Conservation (phyloP, 2,797 vertebrate genomes). For the Pteropus rufus region DNA sequence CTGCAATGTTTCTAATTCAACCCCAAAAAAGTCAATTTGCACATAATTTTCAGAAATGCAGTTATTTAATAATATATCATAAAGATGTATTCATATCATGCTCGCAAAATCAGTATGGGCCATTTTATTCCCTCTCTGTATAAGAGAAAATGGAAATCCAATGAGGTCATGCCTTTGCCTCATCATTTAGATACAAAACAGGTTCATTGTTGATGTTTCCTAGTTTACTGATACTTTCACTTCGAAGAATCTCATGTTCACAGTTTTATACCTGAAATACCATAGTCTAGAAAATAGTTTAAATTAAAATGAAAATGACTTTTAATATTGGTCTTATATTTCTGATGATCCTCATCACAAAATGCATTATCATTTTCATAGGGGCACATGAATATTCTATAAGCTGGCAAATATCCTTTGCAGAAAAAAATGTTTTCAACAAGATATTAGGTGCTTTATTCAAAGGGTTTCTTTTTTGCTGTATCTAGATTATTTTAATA, state of each 20-base stretch:
- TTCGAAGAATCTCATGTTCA: conserved; percentile 42
- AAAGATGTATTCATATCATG: not conserved
- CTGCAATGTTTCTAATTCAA: conserved; percentile 41
- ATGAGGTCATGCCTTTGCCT: conserved; percentile 40
- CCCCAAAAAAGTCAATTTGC: not conserved
- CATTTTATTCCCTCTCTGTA: conserved; percentile 16
- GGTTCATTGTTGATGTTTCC: not conserved
- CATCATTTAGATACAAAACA: conserved; percentile 45
- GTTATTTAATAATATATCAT: conserved; percentile 20
- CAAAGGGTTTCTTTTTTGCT: not conserved
- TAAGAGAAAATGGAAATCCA: conserved; percentile 62
- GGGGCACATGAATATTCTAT: not conserved
- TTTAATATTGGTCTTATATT: conserved; percentile 20
- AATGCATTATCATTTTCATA: not conserved
- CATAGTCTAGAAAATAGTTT: not conserved
- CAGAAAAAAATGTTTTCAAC: conserved; percentile 30
- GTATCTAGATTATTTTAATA: conserved; percentile 25
- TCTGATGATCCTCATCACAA: not conserved
- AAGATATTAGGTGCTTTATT: not conserved
- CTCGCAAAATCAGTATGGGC: conserved; percentile 22
- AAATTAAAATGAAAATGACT: conserved; percentile 58
- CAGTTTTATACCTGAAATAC: conserved; percentile 17
- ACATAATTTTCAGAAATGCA: conserved; percentile 49
- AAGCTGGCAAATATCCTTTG: conserved; percentile 19
- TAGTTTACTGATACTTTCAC: conserved; percentile 28